Percentiles rank a stretch among this genome's conserved stretches.
These are phyloP conservation scores for Nymphalis urticae DNA, from an alignment of 2,888 invertebrate species.

Conservation along the genomic window DNA sequence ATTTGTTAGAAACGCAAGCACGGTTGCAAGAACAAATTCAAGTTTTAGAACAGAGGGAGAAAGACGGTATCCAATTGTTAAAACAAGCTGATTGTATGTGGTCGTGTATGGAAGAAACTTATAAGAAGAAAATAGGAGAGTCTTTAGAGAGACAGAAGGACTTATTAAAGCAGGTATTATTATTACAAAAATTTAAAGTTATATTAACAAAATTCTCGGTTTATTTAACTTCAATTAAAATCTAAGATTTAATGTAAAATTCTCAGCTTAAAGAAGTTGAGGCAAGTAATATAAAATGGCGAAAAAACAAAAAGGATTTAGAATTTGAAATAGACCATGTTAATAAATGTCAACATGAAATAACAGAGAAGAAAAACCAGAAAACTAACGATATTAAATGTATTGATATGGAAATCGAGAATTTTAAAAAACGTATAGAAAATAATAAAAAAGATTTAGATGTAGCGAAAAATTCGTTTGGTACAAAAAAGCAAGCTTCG, in stretches of 20 bases:
- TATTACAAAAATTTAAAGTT: background rate
- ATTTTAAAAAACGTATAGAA: slow-evolving; percentile 55
- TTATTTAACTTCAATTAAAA: background rate
- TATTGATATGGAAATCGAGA: slow-evolving; percentile 56
- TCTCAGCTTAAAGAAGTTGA: slow-evolving; percentile 61
- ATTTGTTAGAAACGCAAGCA: slow-evolving; percentile 77
- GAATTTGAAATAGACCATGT: slow-evolving; percentile 57
- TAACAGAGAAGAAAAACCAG: slow-evolving; percentile 54
- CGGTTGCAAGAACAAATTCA: slow-evolving; percentile 77
- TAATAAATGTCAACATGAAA: slow-evolving; percentile 54
- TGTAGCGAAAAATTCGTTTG: slow-evolving; percentile 45
- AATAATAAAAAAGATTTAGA: slow-evolving; percentile 51
- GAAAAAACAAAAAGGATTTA: slow-evolving; percentile 63
- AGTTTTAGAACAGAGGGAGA: slow-evolving; percentile 82
- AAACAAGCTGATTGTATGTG: slow-evolving; percentile 82
- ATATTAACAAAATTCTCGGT: background rate
- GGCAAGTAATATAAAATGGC: slow-evolving; percentile 59
- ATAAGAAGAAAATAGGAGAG: slow-evolving; percentile 64
- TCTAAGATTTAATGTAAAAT: background rate
- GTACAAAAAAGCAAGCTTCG: slow-evolving; percentile 52
- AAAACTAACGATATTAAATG: slow-evolving; percentile 62
- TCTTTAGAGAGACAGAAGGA: slow-evolving; percentile 57
- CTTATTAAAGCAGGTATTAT: slow-evolving; percentile 54
- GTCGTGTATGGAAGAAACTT: slow-evolving; percentile 75
- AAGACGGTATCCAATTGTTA: slow-evolving; percentile 75